These are phyloP conservation scores for Hypsopygia costalis DNA, from an alignment of 2,888 invertebrate genomes.

Conservation along the genomic window DNA sequence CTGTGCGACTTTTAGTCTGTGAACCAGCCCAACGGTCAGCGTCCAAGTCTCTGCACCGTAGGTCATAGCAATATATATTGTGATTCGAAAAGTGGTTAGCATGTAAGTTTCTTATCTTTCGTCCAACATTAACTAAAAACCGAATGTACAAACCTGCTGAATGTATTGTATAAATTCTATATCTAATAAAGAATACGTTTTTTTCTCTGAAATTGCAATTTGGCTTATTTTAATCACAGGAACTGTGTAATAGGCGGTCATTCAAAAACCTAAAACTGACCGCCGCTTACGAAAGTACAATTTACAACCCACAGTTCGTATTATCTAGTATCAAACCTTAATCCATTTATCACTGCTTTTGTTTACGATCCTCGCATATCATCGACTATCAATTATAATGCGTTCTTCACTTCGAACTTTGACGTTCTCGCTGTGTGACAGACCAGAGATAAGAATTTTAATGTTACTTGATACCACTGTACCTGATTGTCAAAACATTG, in stretches of 20 bases:
- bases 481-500: constrained; percentile 32
- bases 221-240: neutral
- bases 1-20: too few relatives aligned
- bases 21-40: too few relatives aligned
- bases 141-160: too few relatives aligned
- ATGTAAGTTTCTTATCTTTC: too few relatives aligned
- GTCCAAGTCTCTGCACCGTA: too few relatives aligned
- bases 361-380: constrained; percentile 79
- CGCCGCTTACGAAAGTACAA: constrained; percentile 69
- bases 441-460: constrained; percentile 78
- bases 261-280: constrained; percentile 47
- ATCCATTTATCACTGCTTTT: constrained; percentile 80
- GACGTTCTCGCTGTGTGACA: constrained; percentile 79
- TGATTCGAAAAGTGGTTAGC: too few relatives aligned
- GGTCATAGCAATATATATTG: too few relatives aligned
- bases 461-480: constrained; percentile 68
- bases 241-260: constrained; percentile 29
- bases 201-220: too few relatives aligned
- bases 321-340: constrained; percentile 74
- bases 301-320: constrained; percentile 71
- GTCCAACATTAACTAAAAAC: too few relatives aligned
- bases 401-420: constrained; percentile 78
- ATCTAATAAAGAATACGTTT: too few relatives aligned
- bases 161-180: too few relatives aligned
- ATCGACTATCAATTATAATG: constrained; percentile 79